These are phyloP conservation scores for Drosophila meridionalis DNA, from an alignment of 2,888 invertebrate species.

Conservation along the genomic window DNA sequence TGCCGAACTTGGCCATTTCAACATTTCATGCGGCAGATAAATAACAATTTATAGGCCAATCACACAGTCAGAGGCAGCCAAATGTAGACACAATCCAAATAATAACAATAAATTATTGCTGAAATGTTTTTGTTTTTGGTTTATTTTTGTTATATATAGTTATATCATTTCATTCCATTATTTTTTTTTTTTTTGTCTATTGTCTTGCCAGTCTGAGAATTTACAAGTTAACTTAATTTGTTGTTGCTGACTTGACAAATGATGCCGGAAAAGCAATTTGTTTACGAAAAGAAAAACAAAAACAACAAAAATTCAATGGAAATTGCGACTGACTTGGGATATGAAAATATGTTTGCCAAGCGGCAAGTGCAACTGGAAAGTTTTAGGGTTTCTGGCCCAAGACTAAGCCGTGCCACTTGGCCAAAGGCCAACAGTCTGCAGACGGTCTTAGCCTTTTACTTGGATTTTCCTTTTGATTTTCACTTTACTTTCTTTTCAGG, in stretches of 20 bases:
- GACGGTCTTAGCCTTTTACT: slow-evolving; percentile 23
- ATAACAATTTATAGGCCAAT: slow-evolving; percentile 65
- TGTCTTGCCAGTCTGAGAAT: slow-evolving; percentile 49
- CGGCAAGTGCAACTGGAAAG: slow-evolving; percentile 28
- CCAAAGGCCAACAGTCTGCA: slow-evolving; percentile 23
- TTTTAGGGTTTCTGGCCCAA: slow-evolving; percentile 47
- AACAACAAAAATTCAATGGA: slow-evolving; percentile 11
- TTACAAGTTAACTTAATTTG: slow-evolving; percentile 24
- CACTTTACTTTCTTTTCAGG: slow-evolving; percentile 28
- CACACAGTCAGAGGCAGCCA: slow-evolving; percentile 47
- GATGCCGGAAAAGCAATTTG: slow-evolving; percentile 36
- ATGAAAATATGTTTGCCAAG: slow-evolving; percentile 17
- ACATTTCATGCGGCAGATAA: slow-evolving; percentile 61
- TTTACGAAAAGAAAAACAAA: slow-evolving; percentile 20
- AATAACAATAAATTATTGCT: slow-evolving; percentile 66
- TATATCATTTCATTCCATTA: neutral
- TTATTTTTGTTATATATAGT: slow-evolving; percentile 12
- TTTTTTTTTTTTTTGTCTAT: slow-evolving; percentile 17
- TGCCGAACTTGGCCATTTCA: slow-evolving; percentile 64
- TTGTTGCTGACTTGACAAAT: slow-evolving; percentile 43
- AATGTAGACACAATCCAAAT: slow-evolving; percentile 39
- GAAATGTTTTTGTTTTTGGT: slow-evolving; percentile 11
- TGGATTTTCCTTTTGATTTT: slow-evolving; percentile 23
- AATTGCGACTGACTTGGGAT: slow-evolving; percentile 2
- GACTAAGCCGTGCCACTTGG: slow-evolving; percentile 41